Evolutionary conservation across 2,797 vertebrate genomes (phyloP).

Genomic region (Karalla daura): DNA sequence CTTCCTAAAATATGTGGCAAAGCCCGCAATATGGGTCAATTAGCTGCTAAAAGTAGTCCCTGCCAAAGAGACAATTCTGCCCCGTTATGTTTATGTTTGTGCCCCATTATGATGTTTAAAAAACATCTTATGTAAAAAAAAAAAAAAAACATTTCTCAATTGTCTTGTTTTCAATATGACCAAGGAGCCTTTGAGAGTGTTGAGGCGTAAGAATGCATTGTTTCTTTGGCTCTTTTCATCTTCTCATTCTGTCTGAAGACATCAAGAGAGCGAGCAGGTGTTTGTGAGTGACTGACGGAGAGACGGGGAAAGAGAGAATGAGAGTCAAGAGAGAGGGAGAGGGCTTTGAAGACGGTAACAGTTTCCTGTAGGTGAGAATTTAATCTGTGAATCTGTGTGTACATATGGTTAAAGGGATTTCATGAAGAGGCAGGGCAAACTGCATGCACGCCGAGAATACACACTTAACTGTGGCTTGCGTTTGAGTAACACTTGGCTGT

Average conservation of each 20-base stretch:
- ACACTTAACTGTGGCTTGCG: conserved; percentile 1
- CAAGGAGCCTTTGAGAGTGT: too few relatives aligned
- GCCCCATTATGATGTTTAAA: too few relatives aligned
- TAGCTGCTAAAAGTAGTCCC: neutral
- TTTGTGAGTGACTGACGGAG: too few relatives aligned
- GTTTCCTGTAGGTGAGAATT: conserved; percentile 40
- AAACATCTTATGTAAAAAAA: too few relatives aligned
- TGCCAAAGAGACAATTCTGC: too few relatives aligned
- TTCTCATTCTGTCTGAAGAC: neutral
- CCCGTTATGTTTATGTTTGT: too few relatives aligned
- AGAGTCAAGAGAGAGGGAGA: too few relatives aligned
- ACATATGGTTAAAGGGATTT: conserved; percentile 52
- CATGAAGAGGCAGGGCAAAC: conserved; percentile 21
- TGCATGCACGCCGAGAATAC: neutral
- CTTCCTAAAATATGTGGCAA: neutral
- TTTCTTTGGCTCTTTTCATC: neutral
- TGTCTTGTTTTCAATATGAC: too few relatives aligned
- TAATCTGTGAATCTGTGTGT: conserved; percentile 34
- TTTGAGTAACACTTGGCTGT: conserved; percentile 26
- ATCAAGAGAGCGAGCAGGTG: neutral
- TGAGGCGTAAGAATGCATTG: too few relatives aligned
- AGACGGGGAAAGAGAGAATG: too few relatives aligned
- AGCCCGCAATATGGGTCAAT: neutral
- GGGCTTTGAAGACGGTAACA: conserved; percentile 22
- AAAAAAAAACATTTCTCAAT: too few relatives aligned